Evolutionary conservation across 2,888 invertebrate genomes (phyloP).

Genomic region (Synergus umbraculus): DNA sequence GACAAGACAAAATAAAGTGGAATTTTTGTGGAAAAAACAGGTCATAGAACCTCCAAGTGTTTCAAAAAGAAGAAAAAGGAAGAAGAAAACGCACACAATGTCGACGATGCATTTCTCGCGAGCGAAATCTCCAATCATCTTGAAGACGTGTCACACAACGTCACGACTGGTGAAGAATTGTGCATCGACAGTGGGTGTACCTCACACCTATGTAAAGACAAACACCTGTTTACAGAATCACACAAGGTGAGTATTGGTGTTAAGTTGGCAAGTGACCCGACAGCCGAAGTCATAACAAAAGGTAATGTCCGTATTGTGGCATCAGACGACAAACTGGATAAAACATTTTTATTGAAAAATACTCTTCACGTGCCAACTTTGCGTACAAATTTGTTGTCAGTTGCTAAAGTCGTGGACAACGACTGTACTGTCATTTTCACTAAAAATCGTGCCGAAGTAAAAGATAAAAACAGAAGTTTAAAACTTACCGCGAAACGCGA

Average conservation of each 20-base stretch:
- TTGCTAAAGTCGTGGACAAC: no score
- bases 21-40: conserved; percentile 40
- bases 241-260: no score
- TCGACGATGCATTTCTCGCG: conserved; percentile 24
- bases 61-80: conserved; percentile 32
- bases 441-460: no score
- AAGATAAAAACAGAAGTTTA: no score
- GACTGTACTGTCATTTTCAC: no score
- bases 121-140: not conserved
- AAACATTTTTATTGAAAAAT: not conserved
- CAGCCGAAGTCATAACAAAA: no score
- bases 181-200: conserved; percentile 31
- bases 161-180: conserved; percentile 8
- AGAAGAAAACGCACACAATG: conserved; percentile 8
- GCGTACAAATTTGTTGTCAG: no score
- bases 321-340: no score
- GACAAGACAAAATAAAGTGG: conserved; percentile 33
- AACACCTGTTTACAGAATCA: no score
- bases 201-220: no score
- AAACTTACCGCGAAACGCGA: conserved; percentile 35
- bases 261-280: no score
- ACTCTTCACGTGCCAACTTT: conserved; percentile 45
- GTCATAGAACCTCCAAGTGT: conserved; percentile 31
- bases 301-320: no score
- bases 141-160: not conserved